Evolutionary conservation across 2,113 vertebrate genomes (phyloP), one percentile per base, ranked within the genome.

Genomic region (Pachycephala philippinensis): DNA sequence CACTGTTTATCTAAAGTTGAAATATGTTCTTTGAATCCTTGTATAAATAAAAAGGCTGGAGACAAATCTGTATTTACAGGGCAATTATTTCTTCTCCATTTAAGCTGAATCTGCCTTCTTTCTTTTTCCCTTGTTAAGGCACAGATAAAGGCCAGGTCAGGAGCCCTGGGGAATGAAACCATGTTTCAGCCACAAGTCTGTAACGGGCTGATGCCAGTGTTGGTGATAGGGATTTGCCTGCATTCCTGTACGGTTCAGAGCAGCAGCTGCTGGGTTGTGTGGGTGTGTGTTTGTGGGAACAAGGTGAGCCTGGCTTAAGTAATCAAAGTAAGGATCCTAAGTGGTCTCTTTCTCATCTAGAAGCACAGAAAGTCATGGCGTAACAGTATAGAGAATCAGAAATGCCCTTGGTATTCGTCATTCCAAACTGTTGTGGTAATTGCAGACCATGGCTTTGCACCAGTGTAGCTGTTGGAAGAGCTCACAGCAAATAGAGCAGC

Each of bases 41-140:
- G 95, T 97, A 94, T 96, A 96, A 98, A 98, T 98, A 98, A 98
- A 97, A 98, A 97, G 95, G 97, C 98, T 98, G 98, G 98, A 98
- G 97, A 97, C 96, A 92, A 88, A 90, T 92, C 85, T 84, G 78
- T 93, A 92, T 71, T 76, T 35, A 70, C 90, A 91, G 83, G 86
- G 39, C 80, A 72, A 44, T 90, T 89, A 60, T 95, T 97, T 95
- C 64, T 90, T 94, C 40, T 76, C 35, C 20, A 15, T 87, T 84
- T 63, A 44, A 59, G 57, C 22, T 3, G 7, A 78, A 57, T 79
- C 65, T 71, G 81, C 61, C 37, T 87, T 72, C 78, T 54, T 84
- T 61, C n/a, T 42, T 83, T 71, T 94, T 57, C 33, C 54, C 47
- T 22, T 37, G 11, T 35, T 72, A 52, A 93, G 68, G 47, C 76